Base-by-base conservation (phyloP, 2,888 invertebrate genomes). In the Eupithecia insigniata region DNA sequence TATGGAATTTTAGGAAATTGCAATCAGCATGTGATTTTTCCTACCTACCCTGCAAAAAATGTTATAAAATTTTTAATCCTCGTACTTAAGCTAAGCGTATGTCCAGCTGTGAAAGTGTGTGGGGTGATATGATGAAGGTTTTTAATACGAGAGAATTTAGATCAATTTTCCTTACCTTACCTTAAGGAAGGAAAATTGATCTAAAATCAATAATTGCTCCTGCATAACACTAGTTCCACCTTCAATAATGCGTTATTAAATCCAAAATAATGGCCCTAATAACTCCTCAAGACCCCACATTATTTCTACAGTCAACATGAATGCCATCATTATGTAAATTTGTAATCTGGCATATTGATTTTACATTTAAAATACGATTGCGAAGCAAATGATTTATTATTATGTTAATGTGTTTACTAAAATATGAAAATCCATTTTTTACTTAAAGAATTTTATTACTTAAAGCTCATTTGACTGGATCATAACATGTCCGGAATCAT, bases 261-360 rank as follows among this genome's bases (percentile, higher is more conserved):
- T 78, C 68, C 70, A 78, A 69, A 51, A 61, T 69, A 64, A 65
- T 65, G 70, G 74, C 73, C 70, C 72, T 80, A 78, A 78, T 80
- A 79, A 83, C 78, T 76, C 78, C 78, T 80, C 81, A 73, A 73
- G 66, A 75, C 71, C 72, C 73, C 73, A 78, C 82, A 80, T 78
- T 84, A 85, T 84, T 80, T 71, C 72, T 80, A 82, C 81, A 77
- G 77, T 77, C 70, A 75, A 76, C 76, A 77, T 79, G 75, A 83
- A 82, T 30, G 60, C 61, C 71, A 74, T 81, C 76, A 81, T 81
- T 84, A 86, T 83, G 84, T 76, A 79, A 85, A 86, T 84, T 34
- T 30, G 12, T 61, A 55, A 46, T 51, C 34, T 36, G 68, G 58
- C 39, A 64, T 67, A 74, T 69, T 69, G 69, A 69, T 71, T 69